phyloP scores from a whole-genome alignment of 2,888 invertebrate genomes.

The Stegana nigrithorax region DNA sequence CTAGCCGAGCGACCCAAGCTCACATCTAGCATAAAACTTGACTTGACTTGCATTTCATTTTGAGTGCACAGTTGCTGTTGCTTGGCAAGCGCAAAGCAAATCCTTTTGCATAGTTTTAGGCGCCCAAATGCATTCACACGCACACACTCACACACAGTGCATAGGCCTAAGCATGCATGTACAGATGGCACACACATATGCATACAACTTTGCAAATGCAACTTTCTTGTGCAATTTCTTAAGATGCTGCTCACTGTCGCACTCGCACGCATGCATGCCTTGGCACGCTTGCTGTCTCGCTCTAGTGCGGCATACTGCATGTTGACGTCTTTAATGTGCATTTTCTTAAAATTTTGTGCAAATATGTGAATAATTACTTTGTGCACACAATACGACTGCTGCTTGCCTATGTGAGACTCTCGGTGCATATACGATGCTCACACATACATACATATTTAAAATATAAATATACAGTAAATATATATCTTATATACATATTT shows the following conservation, averaged over 20 bases:
- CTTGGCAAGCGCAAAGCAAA: too few relatives aligned
- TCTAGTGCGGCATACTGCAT: not conserved
- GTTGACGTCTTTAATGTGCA: slow-evolving; percentile 35
- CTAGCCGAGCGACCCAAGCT: not conserved
- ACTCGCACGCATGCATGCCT: not conserved
- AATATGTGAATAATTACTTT: slow-evolving; percentile 56
- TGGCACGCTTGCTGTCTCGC: not conserved
- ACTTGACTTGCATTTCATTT: slow-evolving; percentile 18
- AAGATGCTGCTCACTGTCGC: slow-evolving; percentile 3
- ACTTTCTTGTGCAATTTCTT: slow-evolving; percentile 17
- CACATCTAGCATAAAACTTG: not conserved
- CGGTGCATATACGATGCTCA: too few relatives aligned
- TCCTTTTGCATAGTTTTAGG: slow-evolving; percentile 52
- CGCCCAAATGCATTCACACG: slow-evolving; percentile 12
- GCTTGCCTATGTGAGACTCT: too few relatives aligned
- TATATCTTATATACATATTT: too few relatives aligned
- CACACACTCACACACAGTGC: slow-evolving; percentile 10
- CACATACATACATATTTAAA: not conserved
- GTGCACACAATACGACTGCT: not conserved
- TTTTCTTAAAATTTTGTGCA: slow-evolving; percentile 60
- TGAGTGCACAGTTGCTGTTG: slow-evolving; percentile 11
- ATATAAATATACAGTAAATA: not conserved
- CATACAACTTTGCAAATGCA: too few relatives aligned
- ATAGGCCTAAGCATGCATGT: not conserved
- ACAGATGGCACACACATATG: too few relatives aligned